phyloP scores from a whole-genome alignment of 2,888 invertebrate species.

The Ditula angustiorana region DNA sequence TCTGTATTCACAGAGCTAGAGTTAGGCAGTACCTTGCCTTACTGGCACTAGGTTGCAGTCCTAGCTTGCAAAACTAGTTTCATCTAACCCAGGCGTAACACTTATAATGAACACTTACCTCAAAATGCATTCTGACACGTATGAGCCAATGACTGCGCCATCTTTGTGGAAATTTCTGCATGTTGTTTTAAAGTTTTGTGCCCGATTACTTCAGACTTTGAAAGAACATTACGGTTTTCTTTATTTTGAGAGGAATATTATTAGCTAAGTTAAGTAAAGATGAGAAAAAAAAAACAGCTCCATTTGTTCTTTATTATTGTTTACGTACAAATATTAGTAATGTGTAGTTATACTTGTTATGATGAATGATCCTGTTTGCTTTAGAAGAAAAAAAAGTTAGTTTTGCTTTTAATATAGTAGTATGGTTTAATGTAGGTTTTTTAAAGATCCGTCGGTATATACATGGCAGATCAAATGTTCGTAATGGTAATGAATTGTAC shows the following conservation, averaged over 20 bases:
- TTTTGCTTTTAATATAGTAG: no score
- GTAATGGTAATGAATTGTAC: no score
- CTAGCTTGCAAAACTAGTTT: no score
- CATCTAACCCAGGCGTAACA: no score
- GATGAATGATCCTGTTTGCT: background rate
- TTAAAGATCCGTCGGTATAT: no score
- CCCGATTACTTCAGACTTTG: conserved; percentile 19
- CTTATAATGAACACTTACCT: no score
- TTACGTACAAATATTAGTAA: background rate
- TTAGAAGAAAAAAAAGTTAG: no score
- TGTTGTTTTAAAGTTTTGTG: background rate
- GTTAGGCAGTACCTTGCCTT: no score
- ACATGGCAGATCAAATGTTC: no score
- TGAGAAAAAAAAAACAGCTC: background rate
- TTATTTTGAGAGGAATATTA: conserved; percentile 1
- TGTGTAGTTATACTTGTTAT: background rate
- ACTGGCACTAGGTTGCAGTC: no score
- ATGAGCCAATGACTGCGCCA: background rate
- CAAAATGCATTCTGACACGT: background rate
- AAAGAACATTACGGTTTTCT: background rate
- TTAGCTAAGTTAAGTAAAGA: conserved; percentile 9
- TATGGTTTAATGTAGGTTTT: no score
- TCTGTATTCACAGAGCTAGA: no score
- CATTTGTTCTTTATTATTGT: background rate
- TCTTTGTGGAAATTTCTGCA: background rate